Evolutionary conservation across 2,888 invertebrate species (phyloP), one percentile per base, ranked within the genome.

Genomic region (Meganola albula): DNA sequence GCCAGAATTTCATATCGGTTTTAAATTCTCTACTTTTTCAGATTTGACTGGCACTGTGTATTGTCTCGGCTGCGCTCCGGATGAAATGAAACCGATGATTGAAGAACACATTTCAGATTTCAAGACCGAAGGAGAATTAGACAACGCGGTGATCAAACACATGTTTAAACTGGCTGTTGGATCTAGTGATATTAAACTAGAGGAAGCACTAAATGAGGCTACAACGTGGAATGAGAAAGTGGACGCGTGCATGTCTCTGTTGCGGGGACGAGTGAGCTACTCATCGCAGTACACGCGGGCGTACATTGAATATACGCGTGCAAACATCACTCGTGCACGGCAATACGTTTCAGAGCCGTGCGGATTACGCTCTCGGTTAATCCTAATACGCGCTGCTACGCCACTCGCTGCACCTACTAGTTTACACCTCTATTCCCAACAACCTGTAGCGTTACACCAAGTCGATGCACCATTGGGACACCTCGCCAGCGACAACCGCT

Each of bases 31-130:
- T 20, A 11, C 10, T 27, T 31, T 46, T 44, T 28, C 47, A 77
- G 78, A 71, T 28, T 37, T 64, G 8, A 56, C 42, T 0, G 74
- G 75, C 11, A 69, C 63, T 10, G 58, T 76, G 1, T 76, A 56
- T 39, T 68, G 68, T 24, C 31, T 76, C 11, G 77, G 77, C 2
- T 65, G 63, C 22, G 48, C 55, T 10, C 75, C 75, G 3, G 56
- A 54, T 4, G 67, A 61, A 2, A 44, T 67, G 5, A 35, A 42
- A 20, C 23, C 27, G 7, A 36, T 49, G 1, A 34, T 73, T 6
- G 41, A 59, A 29, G 28, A 47, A 11, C 47, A 48, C 8, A 13
- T 63, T 1, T 20, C 37, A 11, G 36, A 46, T 13, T 45, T 43
- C 9, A 27, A 45, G 10, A 38, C 51, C 2, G 50, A 59, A 10